Percentiles rank a stretch among this genome's conserved stretches.
These are phyloP conservation scores for Blastobasis lacticolella DNA, from an alignment of 2,888 invertebrate species.

Conservation along the genomic window DNA sequence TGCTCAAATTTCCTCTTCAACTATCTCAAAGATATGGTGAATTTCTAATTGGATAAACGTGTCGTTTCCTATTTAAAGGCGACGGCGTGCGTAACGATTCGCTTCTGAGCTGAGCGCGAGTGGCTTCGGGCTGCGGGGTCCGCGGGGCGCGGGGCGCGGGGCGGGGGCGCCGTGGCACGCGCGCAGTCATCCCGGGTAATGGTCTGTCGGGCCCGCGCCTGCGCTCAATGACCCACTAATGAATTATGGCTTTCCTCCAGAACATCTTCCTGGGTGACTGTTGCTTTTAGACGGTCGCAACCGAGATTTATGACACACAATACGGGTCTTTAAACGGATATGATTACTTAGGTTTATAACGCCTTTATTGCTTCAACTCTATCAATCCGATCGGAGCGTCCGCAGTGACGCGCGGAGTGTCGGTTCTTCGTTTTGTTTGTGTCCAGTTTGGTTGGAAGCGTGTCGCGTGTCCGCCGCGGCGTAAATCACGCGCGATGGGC, in stretches of 20 bases:
- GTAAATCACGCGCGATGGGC: slow-evolving; percentile 62
- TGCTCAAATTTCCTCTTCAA: slow-evolving; percentile 74
- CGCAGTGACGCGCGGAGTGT: slow-evolving; percentile 8
- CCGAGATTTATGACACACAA: slow-evolving; percentile 20
- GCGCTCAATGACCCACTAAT: slow-evolving; percentile 62
- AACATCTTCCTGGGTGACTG: slow-evolving; percentile 54
- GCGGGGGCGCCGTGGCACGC: slow-evolving; percentile 48
- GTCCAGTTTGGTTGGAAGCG: slow-evolving; percentile 28
- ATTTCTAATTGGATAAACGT: slow-evolving; percentile 76
- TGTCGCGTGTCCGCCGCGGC: slow-evolving; percentile 43
- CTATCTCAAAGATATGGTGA: slow-evolving; percentile 75
- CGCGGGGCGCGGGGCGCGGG: slow-evolving; percentile 23
- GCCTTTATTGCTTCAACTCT: not conserved
- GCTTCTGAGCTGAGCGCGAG: slow-evolving; percentile 47
- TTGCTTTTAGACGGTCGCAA: slow-evolving; percentile 30
- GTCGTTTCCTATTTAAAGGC: slow-evolving; percentile 75
- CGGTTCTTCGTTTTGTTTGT: slow-evolving; percentile 26
- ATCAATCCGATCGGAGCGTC: not conserved
- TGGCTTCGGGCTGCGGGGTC: slow-evolving; percentile 22
- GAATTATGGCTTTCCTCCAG: slow-evolving; percentile 56
- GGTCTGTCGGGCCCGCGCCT: slow-evolving; percentile 42
- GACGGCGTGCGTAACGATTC: slow-evolving; percentile 59
- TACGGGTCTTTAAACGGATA: slow-evolving; percentile 4
- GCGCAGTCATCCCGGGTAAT: slow-evolving; percentile 70
- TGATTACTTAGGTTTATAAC: slow-evolving; percentile 5